Base-by-base conservation (phyloP, 2,113 vertebrate species). In the Lepus americanus region DNA sequence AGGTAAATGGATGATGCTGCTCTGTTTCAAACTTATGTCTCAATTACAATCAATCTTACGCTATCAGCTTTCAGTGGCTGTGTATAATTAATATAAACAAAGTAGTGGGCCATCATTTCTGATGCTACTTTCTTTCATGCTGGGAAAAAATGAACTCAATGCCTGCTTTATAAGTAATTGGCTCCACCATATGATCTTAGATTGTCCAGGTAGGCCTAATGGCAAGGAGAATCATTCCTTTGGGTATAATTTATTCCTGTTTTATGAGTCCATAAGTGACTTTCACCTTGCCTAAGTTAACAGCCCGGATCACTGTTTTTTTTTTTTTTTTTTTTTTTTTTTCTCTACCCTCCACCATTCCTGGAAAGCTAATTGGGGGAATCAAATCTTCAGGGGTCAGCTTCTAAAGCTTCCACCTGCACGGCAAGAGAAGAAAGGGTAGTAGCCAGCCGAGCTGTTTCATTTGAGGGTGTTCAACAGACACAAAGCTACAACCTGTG, bases 31-130 rank as follows among this genome's bases (percentile, higher is more conserved):
- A 98, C 97, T 98, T 98, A 98, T 97, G 73, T 79, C 95, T 98
- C 97, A 98, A 97, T 98, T 98, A 97, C 83, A 97, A 97, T 98
- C 92, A 98, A 76, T 98, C 95, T 98, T 97, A 92, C 1, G 69
- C 87, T 98, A 98, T 97, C 96, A 96, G 89, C 73, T 98, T 96
- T 92, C 87, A 94, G 74, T 95, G 90, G 97, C 84, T 98, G 94
- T 87, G 90, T 96, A 94, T 97, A 98, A 98, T 98, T 98, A 98
- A 98, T 97, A 97, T 89, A 97, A 98, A 96, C 94, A 98, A 97
- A 97, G 94, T 87, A 67, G 93, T 94, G 96, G 96, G n/a, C 53
- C 81, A 94, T 97, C 0, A 95, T 97, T 96, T 97, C 44, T 96
- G 91, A 44, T 96, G 92, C 53, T 69, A 49, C 55, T 39, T 94